A percentile compares a stretch with the other conserved stretches of the same genome.
Evolutionary conservation across 2,888 invertebrate species (phyloP).

Genomic region (Mythimna pallens): DNA sequence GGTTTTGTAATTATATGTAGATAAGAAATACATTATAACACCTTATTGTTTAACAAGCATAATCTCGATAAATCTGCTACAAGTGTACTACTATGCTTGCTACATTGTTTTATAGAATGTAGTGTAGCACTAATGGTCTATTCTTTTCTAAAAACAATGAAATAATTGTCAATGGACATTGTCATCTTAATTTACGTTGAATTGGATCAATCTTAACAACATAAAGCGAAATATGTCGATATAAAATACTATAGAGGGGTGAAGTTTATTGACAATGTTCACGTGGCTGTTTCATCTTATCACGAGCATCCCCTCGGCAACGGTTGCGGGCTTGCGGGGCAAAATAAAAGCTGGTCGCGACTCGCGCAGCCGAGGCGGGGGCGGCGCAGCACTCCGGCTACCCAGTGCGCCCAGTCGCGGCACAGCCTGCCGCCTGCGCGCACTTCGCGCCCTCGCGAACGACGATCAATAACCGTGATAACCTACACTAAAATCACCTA

Average conservation of each 20-base stretch:
- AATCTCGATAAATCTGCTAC: constrained; percentile 18
- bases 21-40: constrained; percentile 33
- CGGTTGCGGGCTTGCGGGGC: constrained; percentile 77
- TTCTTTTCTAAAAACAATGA: neutral
- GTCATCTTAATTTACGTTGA: neutral
- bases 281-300: constrained; percentile 74
- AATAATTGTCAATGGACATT: neutral
- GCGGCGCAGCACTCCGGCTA: constrained; percentile 68
- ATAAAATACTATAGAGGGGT: constrained; percentile 29
- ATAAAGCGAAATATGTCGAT: constrained; percentile 18
- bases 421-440: constrained; percentile 87
- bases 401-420: constrained; percentile 85
- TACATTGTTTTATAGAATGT: neutral
- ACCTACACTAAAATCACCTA: constrained; percentile 66
- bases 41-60: constrained; percentile 4
- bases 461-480: constrained; percentile 82
- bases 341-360: constrained; percentile 75
- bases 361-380: constrained; percentile 79
- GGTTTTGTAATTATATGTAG: constrained; percentile 28
- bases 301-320: constrained; percentile 73
- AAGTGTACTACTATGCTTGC: neutral
- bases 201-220: constrained; percentile 5
- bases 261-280: constrained; percentile 75
- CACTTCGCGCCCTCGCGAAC: constrained; percentile 75
- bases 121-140: neutral